Evolutionary conservation across 2,888 invertebrate species (phyloP).

Genomic region (Seira ritae): DNA sequence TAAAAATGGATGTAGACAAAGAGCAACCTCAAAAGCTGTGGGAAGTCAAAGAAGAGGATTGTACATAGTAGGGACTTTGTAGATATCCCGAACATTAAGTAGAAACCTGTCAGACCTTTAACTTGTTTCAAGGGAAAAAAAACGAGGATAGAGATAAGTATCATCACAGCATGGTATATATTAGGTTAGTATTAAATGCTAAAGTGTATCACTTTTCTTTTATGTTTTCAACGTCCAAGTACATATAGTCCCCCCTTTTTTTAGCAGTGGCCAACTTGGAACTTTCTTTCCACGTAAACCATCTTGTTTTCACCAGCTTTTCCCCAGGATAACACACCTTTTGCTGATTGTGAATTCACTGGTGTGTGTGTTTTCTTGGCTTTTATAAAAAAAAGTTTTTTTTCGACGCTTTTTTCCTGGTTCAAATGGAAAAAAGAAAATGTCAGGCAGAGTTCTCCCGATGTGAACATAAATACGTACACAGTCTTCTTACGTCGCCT

Average conservation of each 20-base stretch:
- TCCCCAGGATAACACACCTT: slow-evolving; percentile 36
- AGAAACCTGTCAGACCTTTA: slow-evolving; percentile 11
- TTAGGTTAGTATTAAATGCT: slow-evolving; percentile 33
- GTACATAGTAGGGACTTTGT: background rate
- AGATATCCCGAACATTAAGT: background rate
- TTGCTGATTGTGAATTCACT: slow-evolving; percentile 11
- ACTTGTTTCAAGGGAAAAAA: background rate
- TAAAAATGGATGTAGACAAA: background rate
- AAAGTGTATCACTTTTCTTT: slow-evolving; percentile 15
- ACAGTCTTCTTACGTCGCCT: background rate
- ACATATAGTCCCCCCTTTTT: background rate
- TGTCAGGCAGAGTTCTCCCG: slow-evolving; percentile 38
- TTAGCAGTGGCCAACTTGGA: background rate
- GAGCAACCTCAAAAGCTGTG: no score
- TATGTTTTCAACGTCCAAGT: slow-evolving; percentile 31
- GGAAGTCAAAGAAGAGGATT: no score
- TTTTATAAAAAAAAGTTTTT: background rate
- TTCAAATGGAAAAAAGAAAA: slow-evolving; percentile 30
- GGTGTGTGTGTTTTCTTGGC: background rate
- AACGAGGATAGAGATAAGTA: slow-evolving; percentile 13
- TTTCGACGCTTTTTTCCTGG: background rate
- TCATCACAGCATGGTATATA: slow-evolving; percentile 32
- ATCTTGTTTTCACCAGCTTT: slow-evolving; percentile 51
- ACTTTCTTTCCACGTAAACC: slow-evolving; percentile 26
- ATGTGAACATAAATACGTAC: slow-evolving; percentile 55